Percentiles rank a stretch among this genome's conserved stretches.
Evolutionary conservation across 2,113 vertebrate genomes (phyloP).

Genomic region (Hyla sarda): DNA sequence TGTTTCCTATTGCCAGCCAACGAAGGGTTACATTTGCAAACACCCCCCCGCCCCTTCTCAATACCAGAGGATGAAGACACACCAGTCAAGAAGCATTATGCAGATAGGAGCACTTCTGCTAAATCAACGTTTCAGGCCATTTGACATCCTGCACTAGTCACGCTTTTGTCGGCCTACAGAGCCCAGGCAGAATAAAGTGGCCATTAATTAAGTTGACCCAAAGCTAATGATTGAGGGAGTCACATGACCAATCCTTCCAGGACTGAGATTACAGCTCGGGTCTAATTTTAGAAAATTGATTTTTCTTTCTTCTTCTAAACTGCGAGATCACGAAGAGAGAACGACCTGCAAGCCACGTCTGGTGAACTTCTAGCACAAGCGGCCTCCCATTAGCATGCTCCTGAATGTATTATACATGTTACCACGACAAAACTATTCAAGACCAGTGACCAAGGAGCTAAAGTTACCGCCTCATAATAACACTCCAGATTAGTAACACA

Average conservation of each 20-base stretch:
- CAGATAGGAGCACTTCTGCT: slow-evolving; percentile 20
- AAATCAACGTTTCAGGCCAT: slow-evolving; percentile 38
- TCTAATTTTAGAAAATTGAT: slow-evolving; percentile 44
- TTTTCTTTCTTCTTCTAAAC: background rate
- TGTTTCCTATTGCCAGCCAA: background rate
- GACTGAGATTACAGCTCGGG: slow-evolving; percentile 25
- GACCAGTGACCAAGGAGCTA: background rate
- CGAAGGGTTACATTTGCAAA: slow-evolving; percentile 1
- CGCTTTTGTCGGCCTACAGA: slow-evolving; percentile 37
- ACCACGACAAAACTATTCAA: background rate
- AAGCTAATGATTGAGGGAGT: slow-evolving; percentile 42
- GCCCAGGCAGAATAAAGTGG: slow-evolving; percentile 28
- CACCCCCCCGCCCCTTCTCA: too few relatives aligned
- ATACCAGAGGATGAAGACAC: background rate
- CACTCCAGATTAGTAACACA: background rate
- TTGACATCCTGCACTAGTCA: slow-evolving; percentile 29
- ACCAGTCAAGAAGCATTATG: slow-evolving; percentile 3
- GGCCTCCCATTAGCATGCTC: background rate
- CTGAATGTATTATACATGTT: slow-evolving; percentile 3
- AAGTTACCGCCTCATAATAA: background rate
- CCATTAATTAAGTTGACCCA: slow-evolving; percentile 41
- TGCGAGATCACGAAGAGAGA: background rate
- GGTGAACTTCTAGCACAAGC: background rate
- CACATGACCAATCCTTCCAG: slow-evolving; percentile 18
- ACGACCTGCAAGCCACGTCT: background rate